Evolutionary conservation across 2,113 vertebrate genomes (phyloP).

Genomic region (Monopterus albus): DNA sequence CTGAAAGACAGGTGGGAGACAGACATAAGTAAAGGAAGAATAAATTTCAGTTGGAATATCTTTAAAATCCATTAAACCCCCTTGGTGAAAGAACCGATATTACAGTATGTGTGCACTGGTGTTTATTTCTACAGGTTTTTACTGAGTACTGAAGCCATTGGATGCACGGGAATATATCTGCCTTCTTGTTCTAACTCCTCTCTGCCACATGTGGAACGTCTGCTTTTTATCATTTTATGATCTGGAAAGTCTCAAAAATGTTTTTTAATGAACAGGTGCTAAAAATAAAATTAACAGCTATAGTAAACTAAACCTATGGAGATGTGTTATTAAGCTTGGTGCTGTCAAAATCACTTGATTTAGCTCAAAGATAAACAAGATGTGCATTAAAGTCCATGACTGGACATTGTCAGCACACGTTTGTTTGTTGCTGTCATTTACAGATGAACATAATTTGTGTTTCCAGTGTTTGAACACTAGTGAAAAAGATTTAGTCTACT

Average conservation of each 20-base stretch:
- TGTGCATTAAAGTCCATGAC: background rate
- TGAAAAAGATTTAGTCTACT: background rate
- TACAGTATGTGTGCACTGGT: background rate
- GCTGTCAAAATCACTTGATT: conserved; percentile 8
- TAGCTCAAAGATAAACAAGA: conserved; percentile 10
- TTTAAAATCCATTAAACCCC: background rate
- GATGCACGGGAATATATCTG: background rate
- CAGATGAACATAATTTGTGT: background rate
- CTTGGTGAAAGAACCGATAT: background rate
- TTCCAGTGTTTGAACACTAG: background rate
- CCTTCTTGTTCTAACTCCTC: background rate
- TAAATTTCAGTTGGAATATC: background rate
- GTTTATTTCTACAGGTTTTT: background rate
- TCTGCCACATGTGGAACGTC: background rate
- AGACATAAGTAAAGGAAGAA: background rate
- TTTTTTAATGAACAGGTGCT: conserved; percentile 32
- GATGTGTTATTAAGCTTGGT: background rate
- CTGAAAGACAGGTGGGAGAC: background rate
- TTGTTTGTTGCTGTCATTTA: background rate
- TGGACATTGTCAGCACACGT: background rate
- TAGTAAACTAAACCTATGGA: conserved; percentile 7
- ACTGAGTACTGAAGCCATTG: background rate
- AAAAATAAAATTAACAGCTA: no score
- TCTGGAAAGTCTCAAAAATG: conserved; percentile 7
- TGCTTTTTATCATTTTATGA: background rate